These are phyloP conservation scores for Onthophagus sagittarius DNA, from an alignment of 2,888 invertebrate genomes.

Conservation along the genomic window DNA sequence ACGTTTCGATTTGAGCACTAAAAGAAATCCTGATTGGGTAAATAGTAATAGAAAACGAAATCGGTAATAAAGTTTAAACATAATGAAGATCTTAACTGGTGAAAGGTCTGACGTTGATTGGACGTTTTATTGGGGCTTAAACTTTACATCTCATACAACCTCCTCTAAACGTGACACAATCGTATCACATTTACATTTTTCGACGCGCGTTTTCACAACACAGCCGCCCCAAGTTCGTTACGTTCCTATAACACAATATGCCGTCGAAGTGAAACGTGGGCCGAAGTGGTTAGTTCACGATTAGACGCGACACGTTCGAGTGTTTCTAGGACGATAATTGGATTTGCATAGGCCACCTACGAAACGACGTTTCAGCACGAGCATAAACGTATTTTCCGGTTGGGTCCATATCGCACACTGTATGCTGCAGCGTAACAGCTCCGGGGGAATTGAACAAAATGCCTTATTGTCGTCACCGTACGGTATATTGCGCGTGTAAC, in stretches of 20 bases:
- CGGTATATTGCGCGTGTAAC: constrained; percentile 17
- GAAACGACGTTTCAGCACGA: not conserved
- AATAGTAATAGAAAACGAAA: not conserved
- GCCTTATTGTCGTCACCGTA: constrained; percentile 13
- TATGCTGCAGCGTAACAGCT: not conserved
- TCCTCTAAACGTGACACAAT: not conserved
- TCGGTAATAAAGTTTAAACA: not conserved
- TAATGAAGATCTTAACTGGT: not conserved
- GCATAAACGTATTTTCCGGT: not conserved
- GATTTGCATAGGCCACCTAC: constrained; percentile 18
- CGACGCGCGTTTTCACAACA: not conserved
- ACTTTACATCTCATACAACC: not conserved
- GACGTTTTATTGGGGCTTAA: not conserved
- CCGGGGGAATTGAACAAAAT: constrained; percentile 14
- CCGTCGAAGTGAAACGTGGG: constrained; percentile 3
- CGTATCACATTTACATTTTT: not conserved
- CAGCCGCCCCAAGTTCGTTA: not conserved
- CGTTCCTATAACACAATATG: not conserved
- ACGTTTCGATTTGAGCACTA: not conserved
- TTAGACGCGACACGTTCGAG: constrained; percentile 16
- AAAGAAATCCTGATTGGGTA: not conserved
- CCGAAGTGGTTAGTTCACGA: constrained; percentile 5
- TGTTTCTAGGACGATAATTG: constrained; percentile 16
- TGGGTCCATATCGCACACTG: not conserved
- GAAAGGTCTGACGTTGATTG: not conserved